phyloP scores from a whole-genome alignment of 2,113 vertebrate genomes.

The Paracyprichromis sp. region DNA sequence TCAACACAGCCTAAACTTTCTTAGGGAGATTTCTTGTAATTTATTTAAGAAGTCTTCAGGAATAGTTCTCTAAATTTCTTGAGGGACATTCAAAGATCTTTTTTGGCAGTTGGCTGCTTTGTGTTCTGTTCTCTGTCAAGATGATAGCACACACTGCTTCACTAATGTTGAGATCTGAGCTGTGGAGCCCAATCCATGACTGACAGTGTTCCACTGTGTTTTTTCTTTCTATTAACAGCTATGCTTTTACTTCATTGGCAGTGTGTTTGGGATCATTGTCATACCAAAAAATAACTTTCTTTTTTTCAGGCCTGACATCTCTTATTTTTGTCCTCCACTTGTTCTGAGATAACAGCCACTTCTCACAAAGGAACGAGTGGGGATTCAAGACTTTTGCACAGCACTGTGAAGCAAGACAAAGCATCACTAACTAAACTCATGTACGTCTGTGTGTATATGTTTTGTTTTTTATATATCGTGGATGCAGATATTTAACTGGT shows the following conservation, averaged over 20 bases:
- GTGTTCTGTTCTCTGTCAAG: not conserved
- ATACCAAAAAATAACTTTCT: not conserved
- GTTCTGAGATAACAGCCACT: not conserved
- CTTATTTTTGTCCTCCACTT: not conserved
- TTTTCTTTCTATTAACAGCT: accelerated
- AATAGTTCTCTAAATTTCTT: not conserved
- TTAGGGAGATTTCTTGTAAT: not conserved
- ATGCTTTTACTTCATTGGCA: not conserved
- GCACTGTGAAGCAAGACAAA: not conserved
- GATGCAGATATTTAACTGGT: not conserved
- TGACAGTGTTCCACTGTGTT: not conserved
- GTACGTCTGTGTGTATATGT: not conserved
- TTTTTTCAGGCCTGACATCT: accelerated
- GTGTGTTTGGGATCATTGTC: not conserved
- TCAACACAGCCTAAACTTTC: not conserved
- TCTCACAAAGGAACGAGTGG: not conserved
- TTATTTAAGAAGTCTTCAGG: not conserved
- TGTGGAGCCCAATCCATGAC: not conserved
- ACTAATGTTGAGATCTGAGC: accelerated
- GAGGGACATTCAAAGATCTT: not conserved
- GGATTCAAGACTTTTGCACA: not conserved
- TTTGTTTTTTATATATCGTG: accelerated
- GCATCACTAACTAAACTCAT: not conserved
- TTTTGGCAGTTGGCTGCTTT: not conserved
- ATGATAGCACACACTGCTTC: not conserved